phyloP scores from a whole-genome alignment of 23 tunicate genomes.

The Aplidium turbinatum region DNA sequence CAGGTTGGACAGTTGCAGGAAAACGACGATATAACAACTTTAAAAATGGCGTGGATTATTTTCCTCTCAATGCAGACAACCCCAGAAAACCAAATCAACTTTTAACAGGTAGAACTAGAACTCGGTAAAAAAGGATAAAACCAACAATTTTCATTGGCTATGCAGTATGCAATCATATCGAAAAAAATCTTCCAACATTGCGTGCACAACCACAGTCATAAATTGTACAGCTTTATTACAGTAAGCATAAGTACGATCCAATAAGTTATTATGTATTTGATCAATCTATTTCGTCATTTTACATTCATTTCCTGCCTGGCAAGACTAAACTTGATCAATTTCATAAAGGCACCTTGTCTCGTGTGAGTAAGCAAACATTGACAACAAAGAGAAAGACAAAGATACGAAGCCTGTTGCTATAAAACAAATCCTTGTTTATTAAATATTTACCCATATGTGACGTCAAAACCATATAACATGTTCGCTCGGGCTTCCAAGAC shows the following conservation, averaged over 20 bases:
- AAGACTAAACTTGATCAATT: too few relatives aligned
- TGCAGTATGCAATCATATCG: too few relatives aligned
- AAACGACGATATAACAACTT: not conserved
- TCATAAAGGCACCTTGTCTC: not conserved
- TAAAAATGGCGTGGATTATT: not conserved
- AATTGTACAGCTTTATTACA: too few relatives aligned
- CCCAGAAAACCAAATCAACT: not conserved
- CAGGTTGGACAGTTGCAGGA: not conserved
- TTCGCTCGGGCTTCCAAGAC: slow-evolving; percentile 10
- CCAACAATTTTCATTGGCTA: too few relatives aligned
- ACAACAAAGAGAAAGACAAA: slow-evolving; percentile 1
- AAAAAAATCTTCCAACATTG: too few relatives aligned
- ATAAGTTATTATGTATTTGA: too few relatives aligned
- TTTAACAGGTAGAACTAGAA: too few relatives aligned
- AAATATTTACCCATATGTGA: slow-evolving; percentile 23
- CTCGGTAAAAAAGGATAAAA: too few relatives aligned
- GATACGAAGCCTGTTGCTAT: not conserved
- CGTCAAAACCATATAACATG: slow-evolving; percentile 36
- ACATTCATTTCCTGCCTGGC: too few relatives aligned
- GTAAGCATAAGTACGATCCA: too few relatives aligned
- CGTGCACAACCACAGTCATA: too few relatives aligned
- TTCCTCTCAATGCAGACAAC: not conserved
- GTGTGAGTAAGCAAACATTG: not conserved
- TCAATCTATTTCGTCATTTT: too few relatives aligned
- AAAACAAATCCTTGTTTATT: not conserved